Conservation (phyloP, 2,888 invertebrate genomes). For the Thelaira solivaga region DNA sequence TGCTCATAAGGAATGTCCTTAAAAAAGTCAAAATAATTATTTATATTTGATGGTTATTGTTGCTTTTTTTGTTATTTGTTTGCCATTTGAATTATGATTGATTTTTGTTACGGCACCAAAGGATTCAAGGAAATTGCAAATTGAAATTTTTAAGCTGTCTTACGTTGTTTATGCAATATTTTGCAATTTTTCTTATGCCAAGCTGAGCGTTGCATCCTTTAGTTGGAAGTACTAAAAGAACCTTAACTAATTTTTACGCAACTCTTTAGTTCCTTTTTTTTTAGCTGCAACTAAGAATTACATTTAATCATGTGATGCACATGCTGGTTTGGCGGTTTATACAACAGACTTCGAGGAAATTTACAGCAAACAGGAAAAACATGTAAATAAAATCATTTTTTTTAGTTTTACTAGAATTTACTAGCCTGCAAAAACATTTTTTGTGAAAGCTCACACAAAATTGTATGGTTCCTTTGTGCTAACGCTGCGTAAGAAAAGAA, state of each 20-base stretch:
- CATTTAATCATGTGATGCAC: constrained; percentile 6
- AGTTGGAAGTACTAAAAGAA: constrained; percentile 13
- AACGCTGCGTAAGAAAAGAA: too few relatives aligned
- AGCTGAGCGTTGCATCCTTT: constrained; percentile 16
- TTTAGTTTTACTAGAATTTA: too few relatives aligned
- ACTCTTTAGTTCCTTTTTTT: constrained; percentile 52
- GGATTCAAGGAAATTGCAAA: constrained; percentile 54
- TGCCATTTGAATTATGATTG: not conserved
- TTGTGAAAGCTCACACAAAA: too few relatives aligned
- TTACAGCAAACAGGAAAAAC: not conserved
- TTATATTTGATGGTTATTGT: constrained; percentile 2
- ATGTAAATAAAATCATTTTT: too few relatives aligned
- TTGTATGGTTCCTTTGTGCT: too few relatives aligned
- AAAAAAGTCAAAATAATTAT: constrained; percentile 24
- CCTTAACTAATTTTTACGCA: constrained; percentile 52
- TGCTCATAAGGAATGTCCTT: constrained; percentile 31
- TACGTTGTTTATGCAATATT: constrained; percentile 61
- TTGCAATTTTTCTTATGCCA: constrained; percentile 56
- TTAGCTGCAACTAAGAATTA: constrained; percentile 16
- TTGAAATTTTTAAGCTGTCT: constrained; percentile 28
- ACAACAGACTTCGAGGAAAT: constrained; percentile 25
- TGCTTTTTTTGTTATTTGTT: not conserved
- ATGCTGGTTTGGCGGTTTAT: constrained; percentile 37
- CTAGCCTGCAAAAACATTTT: too few relatives aligned
- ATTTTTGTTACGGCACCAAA: constrained; percentile 34